Evolutionary conservation across 2,888 invertebrate genomes (phyloP).

Genomic region (Epirrhoe tristata): DNA sequence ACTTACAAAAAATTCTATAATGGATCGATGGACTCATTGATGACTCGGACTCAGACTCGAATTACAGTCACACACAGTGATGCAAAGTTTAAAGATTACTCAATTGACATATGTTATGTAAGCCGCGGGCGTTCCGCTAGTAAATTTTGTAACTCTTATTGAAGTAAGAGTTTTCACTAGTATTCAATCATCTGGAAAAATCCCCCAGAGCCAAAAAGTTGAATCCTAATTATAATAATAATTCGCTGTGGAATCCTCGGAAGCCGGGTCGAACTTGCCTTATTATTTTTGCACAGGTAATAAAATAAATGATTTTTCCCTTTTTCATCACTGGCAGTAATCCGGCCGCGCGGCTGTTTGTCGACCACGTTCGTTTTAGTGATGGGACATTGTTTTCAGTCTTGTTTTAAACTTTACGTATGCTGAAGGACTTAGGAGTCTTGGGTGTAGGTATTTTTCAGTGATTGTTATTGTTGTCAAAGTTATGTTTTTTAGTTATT

Average conservation of each 20-base stretch:
- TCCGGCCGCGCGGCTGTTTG: conserved; percentile 45
- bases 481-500: no score
- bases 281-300: conserved; percentile 70
- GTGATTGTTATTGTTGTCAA: no score
- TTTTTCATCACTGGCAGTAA: conserved; percentile 63
- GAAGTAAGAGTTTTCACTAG: not conserved
- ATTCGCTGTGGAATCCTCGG: conserved; percentile 51
- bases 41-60: no score
- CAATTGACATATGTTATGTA: no score
- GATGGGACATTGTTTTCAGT: conserved; percentile 33
- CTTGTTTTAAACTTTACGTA: conserved; percentile 20
- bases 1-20: no score
- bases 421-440: not conserved
- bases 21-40: no score
- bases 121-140: no score
- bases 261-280: conserved; percentile 54
- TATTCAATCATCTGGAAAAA: conserved; percentile 9
- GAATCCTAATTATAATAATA: conserved; percentile 60
- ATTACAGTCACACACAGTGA: no score
- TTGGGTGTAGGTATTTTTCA: no score
- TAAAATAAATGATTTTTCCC: conserved; percentile 74
- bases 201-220: conserved; percentile 30
- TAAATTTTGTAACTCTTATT: not conserved
- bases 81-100: no score
- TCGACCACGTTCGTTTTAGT: conserved; percentile 48